Evolutionary conservation across 2,888 invertebrate genomes (phyloP), one percentile per base, ranked within the genome.

Genomic region (Piscicola geometra): DNA sequence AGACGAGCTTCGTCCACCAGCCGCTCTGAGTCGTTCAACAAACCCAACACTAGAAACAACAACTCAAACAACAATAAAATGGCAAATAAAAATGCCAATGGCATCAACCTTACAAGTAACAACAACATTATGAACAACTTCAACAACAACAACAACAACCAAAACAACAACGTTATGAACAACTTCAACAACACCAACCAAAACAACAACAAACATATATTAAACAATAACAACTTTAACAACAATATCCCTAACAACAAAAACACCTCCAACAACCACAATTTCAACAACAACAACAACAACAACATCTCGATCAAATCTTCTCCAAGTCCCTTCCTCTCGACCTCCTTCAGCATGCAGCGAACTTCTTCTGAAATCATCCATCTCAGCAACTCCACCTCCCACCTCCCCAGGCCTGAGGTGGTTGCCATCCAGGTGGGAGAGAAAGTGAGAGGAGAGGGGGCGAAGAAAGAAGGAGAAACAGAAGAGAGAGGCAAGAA

Each of bases 401-500:
- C 36, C 1, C 47, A 52, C 21, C 76, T 35, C 33, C 76, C 56
- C n/a, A 60, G n/a, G 73, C 84, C 85, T 3, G 85, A 87, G 79
- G 83, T 87, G 0, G 85, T 87, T 41, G 85, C 87, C 25, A 86
- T 80, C n/a, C 78, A 80, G 68, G 78, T 80, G n/a, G 25, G 33
- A 25, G 70, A 60, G 33, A 71, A 71, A 71, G 15, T 64, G 12
- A 35, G 3, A 21, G 70, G 56, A 1, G 41, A 18, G 1, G 36
- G 18, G 1, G 71, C 33, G 5, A 28, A n/a, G 32, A 33, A 60
- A 1, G 75, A 66, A 15, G 67, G 25, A 66, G n/a, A 15, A 18
- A 21, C 71, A 1, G 36, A 73, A 21, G 47, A 36, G 12, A 60
- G 30, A 12, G 25, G 35, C 30, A 28, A n/a, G 32, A 33, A 60